These are phyloP conservation scores for Philotrypesis tridentata DNA, from an alignment of 1,140 invertebrate species.

Conservation along the genomic window DNA sequence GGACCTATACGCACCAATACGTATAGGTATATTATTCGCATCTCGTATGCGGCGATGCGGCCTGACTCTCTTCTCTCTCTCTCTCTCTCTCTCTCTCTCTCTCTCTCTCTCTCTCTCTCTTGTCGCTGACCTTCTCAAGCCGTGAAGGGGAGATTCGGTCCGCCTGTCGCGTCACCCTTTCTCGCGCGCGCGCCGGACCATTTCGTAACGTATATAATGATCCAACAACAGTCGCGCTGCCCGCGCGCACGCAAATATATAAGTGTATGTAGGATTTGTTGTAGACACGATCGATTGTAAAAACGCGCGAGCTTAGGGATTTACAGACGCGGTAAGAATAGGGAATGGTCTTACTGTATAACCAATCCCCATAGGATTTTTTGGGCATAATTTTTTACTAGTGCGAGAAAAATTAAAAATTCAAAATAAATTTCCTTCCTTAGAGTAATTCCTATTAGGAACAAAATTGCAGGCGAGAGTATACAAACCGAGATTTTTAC, in stretches of 20 bases:
- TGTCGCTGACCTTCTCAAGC: conserved; percentile 51
- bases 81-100: too few relatives aligned
- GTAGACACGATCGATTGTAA: neutral
- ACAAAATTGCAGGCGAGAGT: too few relatives aligned
- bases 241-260: too few relatives aligned
- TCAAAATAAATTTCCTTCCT: too few relatives aligned
- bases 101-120: too few relatives aligned
- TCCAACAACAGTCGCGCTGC: neutral
- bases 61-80: neutral
- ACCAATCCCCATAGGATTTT: too few relatives aligned
- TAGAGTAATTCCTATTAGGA: too few relatives aligned
- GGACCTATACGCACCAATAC: neutral
- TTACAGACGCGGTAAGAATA: too few relatives aligned
- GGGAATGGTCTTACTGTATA: too few relatives aligned
- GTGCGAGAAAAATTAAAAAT: too few relatives aligned
- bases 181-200: neutral
- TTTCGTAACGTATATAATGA: conserved; percentile 35
- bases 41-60: neutral
- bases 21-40: neutral
- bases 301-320: neutral
- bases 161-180: conserved; percentile 46
- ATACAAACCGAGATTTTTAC: too few relatives aligned
- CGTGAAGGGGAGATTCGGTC: conserved; percentile 55
- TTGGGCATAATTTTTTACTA: too few relatives aligned
- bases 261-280: neutral